Base-by-base conservation (phyloP, 2,113 vertebrate species). In the Mus musculus region DNA sequence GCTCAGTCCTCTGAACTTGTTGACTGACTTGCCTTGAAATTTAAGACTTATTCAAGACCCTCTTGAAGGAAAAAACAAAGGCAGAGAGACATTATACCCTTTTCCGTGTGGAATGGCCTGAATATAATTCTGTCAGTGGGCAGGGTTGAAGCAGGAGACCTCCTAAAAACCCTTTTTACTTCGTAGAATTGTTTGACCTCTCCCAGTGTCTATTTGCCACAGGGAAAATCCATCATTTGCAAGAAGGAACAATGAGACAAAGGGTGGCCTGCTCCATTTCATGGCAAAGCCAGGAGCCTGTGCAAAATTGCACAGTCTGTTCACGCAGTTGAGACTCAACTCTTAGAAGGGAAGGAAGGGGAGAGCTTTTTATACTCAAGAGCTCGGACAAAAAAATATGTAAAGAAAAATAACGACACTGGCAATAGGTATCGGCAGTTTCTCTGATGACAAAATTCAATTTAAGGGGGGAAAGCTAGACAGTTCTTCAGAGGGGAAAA, bases 371-470 rank as follows among this genome's bases (percentile, higher is more conserved):
- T 90, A 97, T 90, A 96, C 90, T 95, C 85, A 67, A 94, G 91
- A 92, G 85, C 84, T 94, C 91, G 94, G 95, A 90, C 93, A 93
- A 86, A 98, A 97, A 98, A 97, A 95, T 90, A 97, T 77, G 76
- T 88, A 97, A 97, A 98, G 95, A 95, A 96, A 97, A 97, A 96
- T 88, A 97, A 96, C 94, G 96, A 97, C 3, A 4, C 80, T 81
- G 52, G 75, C 71, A 88, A 80, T 93, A 94, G 93, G 89, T 92
- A 96, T n/a, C 95, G 96, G 95, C 96, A 95, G 96, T 89, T 96
- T 93, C 84, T 91, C 93, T 92, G 93, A 97, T 78, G 89, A 95
- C 59, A 96, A 96, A 97, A 97, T 96, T 97, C 93, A 95, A 97
- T 97, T 97, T 96, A 89, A 82, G 88, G 91, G 90, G 93, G 65